Evolutionary conservation across 2,888 invertebrate genomes (phyloP).

Genomic region (Pachycephus smyrnensis): DNA sequence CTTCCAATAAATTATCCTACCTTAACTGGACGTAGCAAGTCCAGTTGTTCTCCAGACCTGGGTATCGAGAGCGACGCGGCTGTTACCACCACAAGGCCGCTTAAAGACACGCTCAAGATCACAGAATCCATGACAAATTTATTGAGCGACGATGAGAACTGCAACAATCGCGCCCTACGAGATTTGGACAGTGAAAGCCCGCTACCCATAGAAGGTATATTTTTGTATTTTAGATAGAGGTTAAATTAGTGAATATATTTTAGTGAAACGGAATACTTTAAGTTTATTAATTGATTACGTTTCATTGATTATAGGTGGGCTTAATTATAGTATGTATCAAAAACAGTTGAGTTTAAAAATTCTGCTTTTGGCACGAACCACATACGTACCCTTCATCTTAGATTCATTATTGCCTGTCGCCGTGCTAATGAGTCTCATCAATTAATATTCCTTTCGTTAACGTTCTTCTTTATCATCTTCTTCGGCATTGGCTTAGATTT

Average conservation of each 20-base stretch:
- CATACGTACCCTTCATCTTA: background rate
- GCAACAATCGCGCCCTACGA: slow-evolving; percentile 42
- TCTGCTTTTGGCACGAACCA: slow-evolving; percentile 43
- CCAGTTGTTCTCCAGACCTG: slow-evolving; percentile 80
- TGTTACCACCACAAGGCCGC: slow-evolving; percentile 52
- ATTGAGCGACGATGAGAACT: slow-evolving; percentile 59
- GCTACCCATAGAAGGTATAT: slow-evolving; percentile 59
- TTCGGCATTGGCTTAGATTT: background rate
- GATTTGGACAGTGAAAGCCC: slow-evolving; percentile 57
- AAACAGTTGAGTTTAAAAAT: slow-evolving; percentile 45
- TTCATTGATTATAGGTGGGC: slow-evolving; percentile 47
- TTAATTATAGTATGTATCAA: slow-evolving; percentile 54
- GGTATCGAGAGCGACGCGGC: slow-evolving; percentile 86
- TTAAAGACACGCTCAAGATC: slow-evolving; percentile 62
- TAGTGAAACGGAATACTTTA: background rate
- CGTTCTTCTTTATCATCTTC: background rate
- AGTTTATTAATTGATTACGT: background rate
- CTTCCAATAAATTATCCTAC: slow-evolving; percentile 53
- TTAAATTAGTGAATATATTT: background rate
- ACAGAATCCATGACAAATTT: slow-evolving; percentile 65
- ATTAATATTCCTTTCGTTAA: background rate
- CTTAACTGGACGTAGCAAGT: slow-evolving; percentile 58
- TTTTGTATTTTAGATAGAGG: background rate
- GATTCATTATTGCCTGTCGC: background rate
- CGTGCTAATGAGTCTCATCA: background rate